These are phyloP conservation scores for Valencia hispanica DNA, from an alignment of 2,797 vertebrate species.

Conservation along the genomic window DNA sequence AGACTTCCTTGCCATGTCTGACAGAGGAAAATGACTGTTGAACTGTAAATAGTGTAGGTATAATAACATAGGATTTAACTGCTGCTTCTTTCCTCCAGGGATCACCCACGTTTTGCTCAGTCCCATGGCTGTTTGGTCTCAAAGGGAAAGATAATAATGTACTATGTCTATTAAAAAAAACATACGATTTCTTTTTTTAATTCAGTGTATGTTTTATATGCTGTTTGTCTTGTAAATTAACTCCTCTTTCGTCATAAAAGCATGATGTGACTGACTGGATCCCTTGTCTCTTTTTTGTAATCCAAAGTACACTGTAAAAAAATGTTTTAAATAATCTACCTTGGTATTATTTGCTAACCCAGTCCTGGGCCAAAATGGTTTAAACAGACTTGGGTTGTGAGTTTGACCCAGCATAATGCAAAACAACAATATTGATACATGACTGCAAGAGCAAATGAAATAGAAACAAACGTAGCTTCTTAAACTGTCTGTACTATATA, in stretches of 20 bases:
- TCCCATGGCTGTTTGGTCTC: conserved; percentile 73
- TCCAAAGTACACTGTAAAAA: neutral
- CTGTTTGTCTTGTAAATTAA: conserved; percentile 81
- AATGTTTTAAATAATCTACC: neutral
- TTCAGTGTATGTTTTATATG: conserved; percentile 82
- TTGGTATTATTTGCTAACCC: neutral
- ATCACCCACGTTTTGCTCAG: conserved; percentile 67
- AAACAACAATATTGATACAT: neutral
- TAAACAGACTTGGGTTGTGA: neutral
- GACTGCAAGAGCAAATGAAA: neutral
- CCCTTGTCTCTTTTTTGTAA: conserved; percentile 43
- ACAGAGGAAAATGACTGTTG: conserved; percentile 80
- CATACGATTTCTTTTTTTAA: conserved; percentile 69
- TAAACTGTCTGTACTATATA: neutral
- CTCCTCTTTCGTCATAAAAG: conserved; percentile 83
- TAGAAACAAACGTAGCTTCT: neutral
- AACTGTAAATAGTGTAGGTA: conserved; percentile 79
- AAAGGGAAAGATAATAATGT: conserved; percentile 66
- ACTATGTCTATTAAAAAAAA: conserved; percentile 68
- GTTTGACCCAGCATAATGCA: neutral
- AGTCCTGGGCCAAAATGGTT: neutral
- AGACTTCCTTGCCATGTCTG: conserved; percentile 78
- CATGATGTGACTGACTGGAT: conserved; percentile 78
- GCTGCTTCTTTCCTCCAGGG: conserved; percentile 70
- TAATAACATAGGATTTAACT: conserved; percentile 64